Percentiles rank a stretch among this genome's conserved stretches.
These are phyloP conservation scores for Drosophila micromelanica DNA, from an alignment of 1,140 invertebrate genomes.

Conservation along the genomic window DNA sequence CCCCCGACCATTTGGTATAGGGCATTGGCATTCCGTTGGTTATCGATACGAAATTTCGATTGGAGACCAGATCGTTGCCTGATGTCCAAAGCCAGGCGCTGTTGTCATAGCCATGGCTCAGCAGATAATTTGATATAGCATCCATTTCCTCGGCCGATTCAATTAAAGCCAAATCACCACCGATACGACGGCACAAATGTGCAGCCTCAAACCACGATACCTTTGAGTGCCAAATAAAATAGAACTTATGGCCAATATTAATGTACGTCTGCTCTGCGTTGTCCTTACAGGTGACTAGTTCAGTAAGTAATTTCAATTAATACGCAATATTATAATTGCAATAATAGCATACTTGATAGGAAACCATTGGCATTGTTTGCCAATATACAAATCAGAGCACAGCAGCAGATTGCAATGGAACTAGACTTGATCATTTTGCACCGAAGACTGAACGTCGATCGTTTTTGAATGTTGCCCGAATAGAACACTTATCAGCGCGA, in stretches of 20 bases:
- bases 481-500: no score
- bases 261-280: neutral
- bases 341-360: neutral
- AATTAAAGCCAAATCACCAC: constrained; percentile 20
- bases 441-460: neutral
- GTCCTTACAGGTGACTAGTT: neutral
- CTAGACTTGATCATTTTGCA: neutral
- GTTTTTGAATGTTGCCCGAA: no score
- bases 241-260: constrained; percentile 20
- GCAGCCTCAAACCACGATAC: constrained; percentile 14
- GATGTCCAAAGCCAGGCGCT: constrained; percentile 34
- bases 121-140: constrained; percentile 6
- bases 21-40: constrained; percentile 28
- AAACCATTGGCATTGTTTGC: neutral
- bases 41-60: constrained; percentile 8
- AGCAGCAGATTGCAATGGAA: neutral
- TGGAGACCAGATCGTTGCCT: constrained; percentile 32
- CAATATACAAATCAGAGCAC: neutral
- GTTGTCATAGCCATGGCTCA: neutral
- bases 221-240: constrained; percentile 3
- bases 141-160: constrained; percentile 26
- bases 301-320: neutral
- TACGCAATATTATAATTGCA: no score
- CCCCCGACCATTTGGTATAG: constrained; percentile 26
- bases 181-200: constrained; percentile 19